Evolutionary conservation across 2,113 vertebrate genomes (phyloP).

Genomic region (Pagrus major): DNA sequence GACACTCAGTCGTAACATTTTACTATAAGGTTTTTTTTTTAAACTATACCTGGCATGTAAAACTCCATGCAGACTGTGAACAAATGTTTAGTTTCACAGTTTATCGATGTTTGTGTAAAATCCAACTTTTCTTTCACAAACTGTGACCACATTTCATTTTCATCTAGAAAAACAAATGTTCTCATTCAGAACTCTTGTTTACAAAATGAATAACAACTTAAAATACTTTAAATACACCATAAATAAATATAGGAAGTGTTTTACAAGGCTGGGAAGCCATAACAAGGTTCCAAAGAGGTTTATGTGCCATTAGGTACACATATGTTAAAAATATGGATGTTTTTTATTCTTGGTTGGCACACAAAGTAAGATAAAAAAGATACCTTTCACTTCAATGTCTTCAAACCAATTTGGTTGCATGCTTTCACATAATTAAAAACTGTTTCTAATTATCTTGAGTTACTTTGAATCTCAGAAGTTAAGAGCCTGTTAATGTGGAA

Average conservation of each 20-base stretch:
- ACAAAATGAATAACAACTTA: conserved; percentile 17
- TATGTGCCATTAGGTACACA: neutral
- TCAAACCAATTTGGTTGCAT: neutral
- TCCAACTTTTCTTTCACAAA: conserved; percentile 15
- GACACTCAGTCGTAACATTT: neutral
- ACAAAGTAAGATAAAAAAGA: neutral
- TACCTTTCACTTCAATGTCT: neutral
- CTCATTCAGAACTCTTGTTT: neutral
- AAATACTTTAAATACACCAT: conserved; percentile 2
- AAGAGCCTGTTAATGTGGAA: neutral
- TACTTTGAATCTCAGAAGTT: neutral
- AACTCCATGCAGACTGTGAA: conserved; percentile 15
- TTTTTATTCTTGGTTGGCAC: neutral
- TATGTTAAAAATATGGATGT: neutral
- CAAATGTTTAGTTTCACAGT: conserved; percentile 52
- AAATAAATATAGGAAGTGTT: conserved; percentile 17
- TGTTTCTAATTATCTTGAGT: neutral
- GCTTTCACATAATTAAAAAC: neutral
- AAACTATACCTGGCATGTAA: neutral
- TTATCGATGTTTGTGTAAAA: conserved; percentile 39
- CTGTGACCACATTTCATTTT: conserved; percentile 14
- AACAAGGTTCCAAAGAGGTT: neutral
- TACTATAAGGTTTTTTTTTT: neutral
- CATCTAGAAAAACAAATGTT: neutral
- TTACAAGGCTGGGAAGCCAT: neutral